Evolutionary conservation across 2,113 vertebrate species (phyloP).

Genomic region (Motacilla alba): DNA sequence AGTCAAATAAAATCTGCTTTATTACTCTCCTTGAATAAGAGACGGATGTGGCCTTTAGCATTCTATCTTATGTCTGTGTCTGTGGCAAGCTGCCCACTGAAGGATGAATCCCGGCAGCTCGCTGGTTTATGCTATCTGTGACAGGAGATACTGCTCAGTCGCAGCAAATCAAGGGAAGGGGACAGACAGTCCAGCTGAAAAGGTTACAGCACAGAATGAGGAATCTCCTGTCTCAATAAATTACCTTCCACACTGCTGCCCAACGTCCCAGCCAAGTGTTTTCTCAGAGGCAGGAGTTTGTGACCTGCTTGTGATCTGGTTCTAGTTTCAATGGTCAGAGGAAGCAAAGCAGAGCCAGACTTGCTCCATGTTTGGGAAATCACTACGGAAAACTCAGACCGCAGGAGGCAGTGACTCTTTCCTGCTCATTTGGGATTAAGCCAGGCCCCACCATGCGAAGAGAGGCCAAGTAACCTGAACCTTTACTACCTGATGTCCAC

Average conservation of each 20-base stretch:
- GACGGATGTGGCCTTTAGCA: conserved; percentile 18
- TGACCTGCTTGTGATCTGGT: neutral
- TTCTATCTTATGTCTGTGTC: neutral
- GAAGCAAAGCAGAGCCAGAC: neutral
- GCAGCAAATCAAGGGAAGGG: neutral
- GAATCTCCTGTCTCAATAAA: neutral
- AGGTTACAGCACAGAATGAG: neutral
- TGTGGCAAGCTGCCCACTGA: neutral
- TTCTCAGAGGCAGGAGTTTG: neutral
- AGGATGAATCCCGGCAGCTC: neutral
- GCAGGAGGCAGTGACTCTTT: neutral
- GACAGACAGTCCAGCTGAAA: neutral
- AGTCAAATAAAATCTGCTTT: conserved; percentile 55
- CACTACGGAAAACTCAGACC: neutral
- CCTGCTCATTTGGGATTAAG: neutral
- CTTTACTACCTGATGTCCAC: accelerated
- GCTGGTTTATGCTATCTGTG: neutral
- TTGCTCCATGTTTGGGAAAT: neutral
- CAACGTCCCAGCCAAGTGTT: neutral
- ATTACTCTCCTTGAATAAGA: conserved; percentile 31
- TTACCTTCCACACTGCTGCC: neutral
- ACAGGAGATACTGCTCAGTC: neutral
- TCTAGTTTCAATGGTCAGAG: neutral
- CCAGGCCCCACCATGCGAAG: neutral
- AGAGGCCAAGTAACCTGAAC: neutral